A percentile compares a stretch with the other conserved stretches of the same genome.
Evolutionary conservation across 1,140 invertebrate genomes (phyloP).

Genomic region (Hyposmocoma kahamanoa): DNA sequence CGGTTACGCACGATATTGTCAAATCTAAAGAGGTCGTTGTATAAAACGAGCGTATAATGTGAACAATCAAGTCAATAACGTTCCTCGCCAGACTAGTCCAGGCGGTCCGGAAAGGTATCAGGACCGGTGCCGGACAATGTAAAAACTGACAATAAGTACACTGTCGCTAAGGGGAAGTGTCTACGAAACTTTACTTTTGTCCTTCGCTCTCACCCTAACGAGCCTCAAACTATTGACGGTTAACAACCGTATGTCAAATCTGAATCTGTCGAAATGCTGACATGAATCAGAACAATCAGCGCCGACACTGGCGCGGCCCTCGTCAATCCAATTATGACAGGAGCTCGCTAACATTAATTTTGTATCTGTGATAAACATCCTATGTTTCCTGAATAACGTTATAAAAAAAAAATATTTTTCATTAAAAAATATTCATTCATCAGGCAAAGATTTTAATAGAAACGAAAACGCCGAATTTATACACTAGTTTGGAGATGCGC

Average conservation of each 20-base stretch:
- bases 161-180: slow-evolving; percentile 50
- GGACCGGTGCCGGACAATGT: slow-evolving; percentile 47
- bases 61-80: slow-evolving; percentile 25
- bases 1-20: not conserved
- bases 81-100: slow-evolving; percentile 17
- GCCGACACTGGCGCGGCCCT: slow-evolving; percentile 32
- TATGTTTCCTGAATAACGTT: not conserved
- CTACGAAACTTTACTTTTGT: slow-evolving; percentile 7
- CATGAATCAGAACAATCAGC: slow-evolving; percentile 40
- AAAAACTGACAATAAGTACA: slow-evolving; percentile 30
- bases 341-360: slow-evolving; percentile 21
- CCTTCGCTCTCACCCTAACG: slow-evolving; percentile 31
- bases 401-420: slow-evolving; percentile 34
- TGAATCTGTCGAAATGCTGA: slow-evolving; percentile 32
- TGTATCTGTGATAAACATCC: slow-evolving; percentile 6
- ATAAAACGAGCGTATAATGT: slow-evolving; percentile 1
- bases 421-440: slow-evolving; percentile 4
- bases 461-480: not conserved
- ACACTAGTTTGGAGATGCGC: slow-evolving; percentile 7
- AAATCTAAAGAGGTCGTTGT: not conserved
- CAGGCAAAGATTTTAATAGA: not conserved
- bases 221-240: slow-evolving; percentile 24
- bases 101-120: slow-evolving; percentile 27
- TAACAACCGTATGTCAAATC: slow-evolving; percentile 40
- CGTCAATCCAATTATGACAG: slow-evolving; percentile 49